Evolutionary conservation across 1,140 invertebrate species (phyloP).

Genomic region (Caenorhabditis latens): DNA sequence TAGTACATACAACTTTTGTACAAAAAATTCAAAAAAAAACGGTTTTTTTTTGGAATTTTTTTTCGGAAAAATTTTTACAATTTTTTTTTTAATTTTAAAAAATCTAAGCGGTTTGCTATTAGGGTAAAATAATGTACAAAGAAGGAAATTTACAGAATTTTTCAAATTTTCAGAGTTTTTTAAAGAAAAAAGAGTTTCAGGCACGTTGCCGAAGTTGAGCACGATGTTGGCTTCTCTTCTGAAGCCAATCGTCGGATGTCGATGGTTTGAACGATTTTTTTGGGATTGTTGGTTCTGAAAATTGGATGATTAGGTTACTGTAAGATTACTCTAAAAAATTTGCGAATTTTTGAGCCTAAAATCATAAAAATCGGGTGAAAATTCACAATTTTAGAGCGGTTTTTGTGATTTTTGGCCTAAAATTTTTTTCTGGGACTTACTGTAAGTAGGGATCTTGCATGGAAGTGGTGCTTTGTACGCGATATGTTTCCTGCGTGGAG

Average conservation of each 20-base stretch:
- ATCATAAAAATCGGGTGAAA: not conserved
- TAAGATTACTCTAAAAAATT: no score
- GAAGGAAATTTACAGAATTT: no score
- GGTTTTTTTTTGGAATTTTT: conserved; percentile 9
- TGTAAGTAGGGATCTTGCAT: conserved; percentile 13
- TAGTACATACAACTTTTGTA: not conserved
- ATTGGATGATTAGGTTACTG: not conserved
- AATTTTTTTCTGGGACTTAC: not conserved
- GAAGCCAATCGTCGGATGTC: conserved; percentile 12
- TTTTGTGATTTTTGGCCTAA: not conserved
- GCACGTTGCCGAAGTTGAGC: conserved; percentile 20
- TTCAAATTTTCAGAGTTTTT: not conserved
- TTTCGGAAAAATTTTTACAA: conserved; percentile 21
- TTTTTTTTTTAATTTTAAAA: not conserved
- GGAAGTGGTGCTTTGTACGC: conserved; percentile 35
- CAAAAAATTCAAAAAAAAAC: conserved; percentile 25
- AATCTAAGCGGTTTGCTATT: not conserved
- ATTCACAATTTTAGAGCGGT: not conserved
- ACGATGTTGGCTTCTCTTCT: not conserved
- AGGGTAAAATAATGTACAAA: not conserved
- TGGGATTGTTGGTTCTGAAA: conserved; percentile 26
- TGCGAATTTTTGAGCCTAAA: not conserved
- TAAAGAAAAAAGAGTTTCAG: not conserved
- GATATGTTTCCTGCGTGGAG: not conserved
- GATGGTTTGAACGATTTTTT: conserved; percentile 21